Evolutionary conservation across 1,140 invertebrate species (phyloP).

Genomic region (Zaprionus nigranus): DNA sequence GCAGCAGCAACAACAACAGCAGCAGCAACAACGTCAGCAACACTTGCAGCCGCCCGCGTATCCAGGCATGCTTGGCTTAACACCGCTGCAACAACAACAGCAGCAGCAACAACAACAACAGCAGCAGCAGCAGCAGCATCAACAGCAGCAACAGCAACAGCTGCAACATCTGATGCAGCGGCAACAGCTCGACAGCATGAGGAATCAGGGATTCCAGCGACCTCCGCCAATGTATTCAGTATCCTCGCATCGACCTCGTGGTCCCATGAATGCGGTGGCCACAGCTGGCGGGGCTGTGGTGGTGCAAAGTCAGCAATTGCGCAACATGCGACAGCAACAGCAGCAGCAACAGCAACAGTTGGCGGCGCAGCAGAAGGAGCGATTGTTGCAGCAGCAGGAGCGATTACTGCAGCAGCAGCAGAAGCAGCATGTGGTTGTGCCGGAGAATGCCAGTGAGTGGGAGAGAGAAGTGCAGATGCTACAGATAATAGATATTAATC

Average conservation of each 20-base stretch:
- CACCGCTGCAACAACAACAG: slow-evolving; percentile 59
- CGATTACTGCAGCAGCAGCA: slow-evolving; percentile 89
- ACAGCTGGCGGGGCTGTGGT: slow-evolving; percentile 68
- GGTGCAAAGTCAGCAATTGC: slow-evolving; percentile 81
- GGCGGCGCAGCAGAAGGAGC: slow-evolving; percentile 86
- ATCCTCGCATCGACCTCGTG: slow-evolving; percentile 51
- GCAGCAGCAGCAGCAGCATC: slow-evolving; percentile 54
- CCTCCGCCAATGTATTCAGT: slow-evolving; percentile 79
- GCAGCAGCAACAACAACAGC: slow-evolving; percentile 85
- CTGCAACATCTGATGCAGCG: slow-evolving; percentile 54
- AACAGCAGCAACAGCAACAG: slow-evolving; percentile 58
- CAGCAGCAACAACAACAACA: slow-evolving; percentile 72
- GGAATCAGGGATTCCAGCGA: slow-evolving; percentile 76
- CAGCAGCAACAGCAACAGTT: slow-evolving; percentile 65
- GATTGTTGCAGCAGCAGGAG: slow-evolving; percentile 86
- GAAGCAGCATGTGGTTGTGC: slow-evolving; percentile 89
- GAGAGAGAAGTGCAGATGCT: neutral
- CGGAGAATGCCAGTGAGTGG: slow-evolving; percentile 86
- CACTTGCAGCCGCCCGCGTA: slow-evolving; percentile 80
- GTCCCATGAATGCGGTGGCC: slow-evolving; percentile 78
- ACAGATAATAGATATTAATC: neutral
- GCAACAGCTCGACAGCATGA: slow-evolving; percentile 56
- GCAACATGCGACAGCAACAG: slow-evolving; percentile 71
- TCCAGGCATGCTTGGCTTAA: slow-evolving; percentile 64
- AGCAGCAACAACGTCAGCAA: slow-evolving; percentile 87